Percentiles rank a stretch among this genome's conserved stretches.
These are phyloP conservation scores for Neria commutata DNA, from an alignment of 2,888 invertebrate species.

Conservation along the genomic window DNA sequence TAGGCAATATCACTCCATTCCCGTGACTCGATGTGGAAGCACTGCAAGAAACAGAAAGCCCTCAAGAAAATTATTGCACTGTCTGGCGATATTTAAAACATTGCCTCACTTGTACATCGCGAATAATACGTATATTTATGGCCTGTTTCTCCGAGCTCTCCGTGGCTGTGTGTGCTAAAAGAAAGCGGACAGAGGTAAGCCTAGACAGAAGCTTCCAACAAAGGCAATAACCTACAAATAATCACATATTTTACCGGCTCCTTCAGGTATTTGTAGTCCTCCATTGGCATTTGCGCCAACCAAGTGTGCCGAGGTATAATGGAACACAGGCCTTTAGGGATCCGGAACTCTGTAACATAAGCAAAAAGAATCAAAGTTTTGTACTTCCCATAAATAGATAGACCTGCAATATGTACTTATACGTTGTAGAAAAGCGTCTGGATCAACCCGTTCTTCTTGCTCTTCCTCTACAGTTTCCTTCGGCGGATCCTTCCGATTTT, in stretches of 20 bases:
- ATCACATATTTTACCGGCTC: conserved; percentile 63
- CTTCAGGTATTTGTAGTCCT: conserved; percentile 47
- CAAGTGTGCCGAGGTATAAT: conserved; percentile 61
- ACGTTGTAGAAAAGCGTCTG: conserved; percentile 46
- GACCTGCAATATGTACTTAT: conserved; percentile 38
- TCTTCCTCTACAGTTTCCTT: conserved; percentile 32
- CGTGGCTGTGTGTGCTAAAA: conserved; percentile 64
- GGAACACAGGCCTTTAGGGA: conserved; percentile 45
- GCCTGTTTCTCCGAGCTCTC: conserved; percentile 62
- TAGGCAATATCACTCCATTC: conserved; percentile 65
- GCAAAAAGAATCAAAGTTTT: neutral
- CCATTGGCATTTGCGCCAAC: conserved; percentile 63
- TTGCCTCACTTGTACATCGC: conserved; percentile 61
- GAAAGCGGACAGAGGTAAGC: neutral
- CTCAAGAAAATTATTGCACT: neutral
- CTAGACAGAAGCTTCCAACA: neutral
- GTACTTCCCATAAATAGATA: neutral
- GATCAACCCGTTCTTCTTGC: conserved; percentile 42
- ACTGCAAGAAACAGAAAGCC: conserved; percentile 36
- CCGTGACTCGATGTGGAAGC: conserved; percentile 64
- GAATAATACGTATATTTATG: conserved; percentile 62
- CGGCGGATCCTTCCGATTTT: too few relatives aligned
- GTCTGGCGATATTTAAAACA: neutral
- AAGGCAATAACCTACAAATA: conserved; percentile 58
- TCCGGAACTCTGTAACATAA: conserved; percentile 44